Evolutionary conservation across 1,140 invertebrate species (phyloP), one percentile per base, ranked within the genome.

Genomic region (Hyposmocoma kahamanoa): DNA sequence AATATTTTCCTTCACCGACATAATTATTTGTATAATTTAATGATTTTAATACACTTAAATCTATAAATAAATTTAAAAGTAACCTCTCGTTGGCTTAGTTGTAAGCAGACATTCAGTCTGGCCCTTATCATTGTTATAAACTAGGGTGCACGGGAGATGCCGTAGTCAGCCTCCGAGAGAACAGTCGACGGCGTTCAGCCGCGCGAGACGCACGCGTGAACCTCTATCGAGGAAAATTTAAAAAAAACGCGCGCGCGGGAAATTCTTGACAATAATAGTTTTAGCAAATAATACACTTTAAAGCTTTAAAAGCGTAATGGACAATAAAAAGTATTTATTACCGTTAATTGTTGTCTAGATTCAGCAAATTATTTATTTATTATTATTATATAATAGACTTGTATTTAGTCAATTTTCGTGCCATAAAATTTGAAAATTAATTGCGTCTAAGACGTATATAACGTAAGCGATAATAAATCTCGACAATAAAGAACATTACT

Each of bases 221-320:
- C 13, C 44, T 38, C 42, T 42, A 17, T 39, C 44, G 20, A 20
- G 26, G 19, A 32, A 19, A 22, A 21, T 21, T 21, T 17, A 44
- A 47, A 39, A 53, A 46, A 41, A 42, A 50, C 52, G 53, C 34
- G 43, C 67, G 67, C 75, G 74, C 75, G 73, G 55, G 49, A 73
- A 77, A 61, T 56, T 61, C 24, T n/a, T 68, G 76, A 79, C 76
- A 83, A 83, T 80, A 83, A 76, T 63, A 71, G 22, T 52, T 59
- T 53, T 48, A 42, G 36, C 39, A 13, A 49, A 11, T 22, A 57
- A 36, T 54, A 47, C 34, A 43, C 42, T 38, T 19, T 2, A 50
- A 42, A 32, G 59, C 63, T 66, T 56, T 15, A 47, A 46, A 50
- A 58, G 57, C 56, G 34, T 38, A 47, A 42, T 43, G 39, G n/a